Evolutionary conservation across 2,797 vertebrate species (phyloP), one percentile per base, ranked within the genome.

Genomic region (Anomalospiza imberbis): DNA sequence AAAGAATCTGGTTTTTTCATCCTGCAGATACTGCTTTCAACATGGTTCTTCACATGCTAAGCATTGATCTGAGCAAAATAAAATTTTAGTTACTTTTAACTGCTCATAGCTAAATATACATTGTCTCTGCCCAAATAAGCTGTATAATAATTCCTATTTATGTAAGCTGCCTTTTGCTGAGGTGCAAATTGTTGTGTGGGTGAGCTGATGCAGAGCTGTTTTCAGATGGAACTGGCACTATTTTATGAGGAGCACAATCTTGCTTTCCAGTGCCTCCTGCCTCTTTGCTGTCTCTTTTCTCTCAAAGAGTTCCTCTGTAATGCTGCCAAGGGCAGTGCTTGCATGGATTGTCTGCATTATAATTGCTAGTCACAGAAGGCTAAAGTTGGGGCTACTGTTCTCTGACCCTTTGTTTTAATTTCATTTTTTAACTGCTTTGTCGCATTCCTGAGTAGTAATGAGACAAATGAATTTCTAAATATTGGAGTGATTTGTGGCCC

Each of bases 381-480:
- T 72, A 17, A 88, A 76, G 14, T 60, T 58, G 29, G 72, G 65
- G 29, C 79, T 76, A 73, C 73, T 86, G 29, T 88, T 93, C 72
- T 63, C 77, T 93, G 86, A 54, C 55, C 42, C 72, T 92, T 96
- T 47, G 9, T 93, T 94, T 96, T 81, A 89, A 93, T 95, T 89
- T 92, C 28, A 45, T 79, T 88, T 85, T 86, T 58, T 45, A 80
- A 70, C 60, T 22, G 12, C 36, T 89, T 62, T 94, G 54, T 82
- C 7, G 16, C 25, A 58, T 67, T 45, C 0, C 0, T 70, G 51
- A 91, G 48, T 54, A 40, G 34, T 18, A 71, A 86, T 50, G 60
- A 91, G 60, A 42, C 24, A 89, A 92, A 84, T 28, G 1, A 79
- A 71, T 48, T 73, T 54, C 58, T 67, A 44, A 89, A 53, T 32